A percentile compares a stretch with the other conserved stretches of the same genome.
Conservation (phyloP, 23 tunicate genomes). For the Trididemnum nubilum region DNA sequence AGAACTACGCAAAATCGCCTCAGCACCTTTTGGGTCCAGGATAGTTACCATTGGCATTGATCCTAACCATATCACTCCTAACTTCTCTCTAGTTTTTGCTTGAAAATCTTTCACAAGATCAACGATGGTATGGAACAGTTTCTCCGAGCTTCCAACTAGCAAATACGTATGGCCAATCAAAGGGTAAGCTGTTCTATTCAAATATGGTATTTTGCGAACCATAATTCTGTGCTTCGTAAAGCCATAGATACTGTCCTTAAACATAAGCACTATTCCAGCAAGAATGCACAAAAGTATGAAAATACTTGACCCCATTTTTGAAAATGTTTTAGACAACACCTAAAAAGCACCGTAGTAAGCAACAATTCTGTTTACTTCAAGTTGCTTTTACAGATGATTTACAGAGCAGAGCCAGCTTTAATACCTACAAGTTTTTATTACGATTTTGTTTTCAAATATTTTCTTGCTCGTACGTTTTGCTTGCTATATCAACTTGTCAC, state of each 20-base stretch:
- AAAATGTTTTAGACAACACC: neutral
- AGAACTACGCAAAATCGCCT: constrained; percentile 64
- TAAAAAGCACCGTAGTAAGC: neutral
- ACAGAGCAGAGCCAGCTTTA: too few species aligned
- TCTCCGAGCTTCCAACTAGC: neutral
- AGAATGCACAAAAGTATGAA: neutral
- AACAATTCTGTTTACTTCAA: neutral
- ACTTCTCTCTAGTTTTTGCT: constrained; percentile 14
- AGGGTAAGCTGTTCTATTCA: neutral
- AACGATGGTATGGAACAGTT: neutral
- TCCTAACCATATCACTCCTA: constrained; percentile 67
- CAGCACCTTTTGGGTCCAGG: constrained; percentile 71
- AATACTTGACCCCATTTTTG: neutral
- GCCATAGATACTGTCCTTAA: neutral
- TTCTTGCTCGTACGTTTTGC: too few species aligned
- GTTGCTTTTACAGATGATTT: too few species aligned
- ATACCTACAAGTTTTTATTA: too few species aligned
- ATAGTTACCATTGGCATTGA: constrained; percentile 43
- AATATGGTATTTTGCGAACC: neutral
- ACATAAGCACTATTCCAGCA: neutral
- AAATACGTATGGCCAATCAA: constrained; percentile 29
- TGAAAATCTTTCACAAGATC: neutral
- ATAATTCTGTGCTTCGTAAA: neutral
- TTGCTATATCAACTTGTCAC: too few species aligned
- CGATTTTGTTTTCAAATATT: too few species aligned